These are phyloP conservation scores for Saccostrea echinata DNA, from an alignment of 1,140 invertebrate genomes.

Conservation along the genomic window DNA sequence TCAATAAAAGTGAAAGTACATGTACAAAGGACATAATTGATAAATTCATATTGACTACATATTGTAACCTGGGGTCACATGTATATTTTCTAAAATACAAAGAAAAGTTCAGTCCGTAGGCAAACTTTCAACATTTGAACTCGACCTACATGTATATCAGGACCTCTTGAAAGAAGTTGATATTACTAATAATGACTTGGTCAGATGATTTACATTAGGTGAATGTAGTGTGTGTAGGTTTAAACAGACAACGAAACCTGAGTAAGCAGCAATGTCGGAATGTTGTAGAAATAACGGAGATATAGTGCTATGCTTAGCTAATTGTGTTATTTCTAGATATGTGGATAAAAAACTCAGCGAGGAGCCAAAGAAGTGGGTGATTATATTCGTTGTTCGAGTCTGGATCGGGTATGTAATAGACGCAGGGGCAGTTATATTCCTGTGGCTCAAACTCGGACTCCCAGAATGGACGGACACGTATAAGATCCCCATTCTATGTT, in stretches of 20 bases:
- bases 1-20: no score
- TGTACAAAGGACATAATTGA: no score
- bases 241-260: background rate
- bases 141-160: background rate
- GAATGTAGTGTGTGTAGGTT: background rate
- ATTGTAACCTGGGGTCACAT: no score
- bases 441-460: constrained; percentile 49
- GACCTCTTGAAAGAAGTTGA: background rate
- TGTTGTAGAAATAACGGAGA: constrained; percentile 51
- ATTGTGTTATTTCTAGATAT: constrained; percentile 45
- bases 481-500: constrained; percentile 42
- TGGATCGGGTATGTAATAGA: constrained; percentile 50
- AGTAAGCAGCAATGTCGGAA: constrained; percentile 44
- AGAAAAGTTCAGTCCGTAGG: background rate
- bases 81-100: no score
- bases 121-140: background rate
- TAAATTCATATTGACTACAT: no score
- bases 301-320: constrained; percentile 45
- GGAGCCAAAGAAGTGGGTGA: constrained; percentile 49
- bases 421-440: constrained; percentile 45
- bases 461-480: constrained; percentile 47
- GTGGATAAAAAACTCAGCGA: constrained; percentile 48
- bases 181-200: background rate
- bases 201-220: background rate
- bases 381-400: constrained; percentile 49